A percentile compares a stretch with the other conserved stretches of the same genome.
Conservation (phyloP, 2,888 invertebrate species). For the Thysanoteuthis rhombus region DNA sequence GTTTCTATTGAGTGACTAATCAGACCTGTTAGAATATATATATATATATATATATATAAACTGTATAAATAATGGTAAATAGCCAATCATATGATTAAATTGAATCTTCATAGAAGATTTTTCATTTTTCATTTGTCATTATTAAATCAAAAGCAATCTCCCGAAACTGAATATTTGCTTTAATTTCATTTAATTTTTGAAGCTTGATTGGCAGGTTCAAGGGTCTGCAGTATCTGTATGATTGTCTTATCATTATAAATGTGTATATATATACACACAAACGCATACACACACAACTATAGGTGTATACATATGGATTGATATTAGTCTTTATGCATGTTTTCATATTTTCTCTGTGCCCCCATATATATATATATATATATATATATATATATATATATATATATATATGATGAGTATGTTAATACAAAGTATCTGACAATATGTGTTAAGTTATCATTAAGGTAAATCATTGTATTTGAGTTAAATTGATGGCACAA, state of each 20-base stretch:
- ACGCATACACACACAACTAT: background rate
- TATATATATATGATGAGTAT: background rate
- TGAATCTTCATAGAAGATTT: background rate
- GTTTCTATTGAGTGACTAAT: too few relatives aligned
- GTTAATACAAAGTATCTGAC: too few relatives aligned
- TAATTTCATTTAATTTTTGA: background rate
- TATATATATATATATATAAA: conserved; percentile 14
- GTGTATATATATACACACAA: conserved; percentile 26
- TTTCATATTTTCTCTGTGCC: background rate
- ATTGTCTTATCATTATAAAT: background rate
- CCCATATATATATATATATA: background rate
- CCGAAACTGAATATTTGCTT: background rate
- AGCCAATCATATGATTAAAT: conserved; percentile 14
- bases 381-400: background rate
- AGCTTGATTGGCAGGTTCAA: background rate
- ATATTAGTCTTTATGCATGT: background rate
- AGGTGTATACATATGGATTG: background rate
- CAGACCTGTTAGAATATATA: too few relatives aligned
- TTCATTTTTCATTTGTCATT: background rate
- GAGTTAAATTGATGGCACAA: too few relatives aligned
- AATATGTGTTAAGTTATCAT: too few relatives aligned
- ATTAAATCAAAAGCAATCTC: background rate
- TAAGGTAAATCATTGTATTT: too few relatives aligned
- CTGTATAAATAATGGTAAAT: background rate
- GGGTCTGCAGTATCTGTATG: background rate